Conservation (phyloP, 2,797 vertebrate species). For the Artibeus jamaicensis region DNA sequence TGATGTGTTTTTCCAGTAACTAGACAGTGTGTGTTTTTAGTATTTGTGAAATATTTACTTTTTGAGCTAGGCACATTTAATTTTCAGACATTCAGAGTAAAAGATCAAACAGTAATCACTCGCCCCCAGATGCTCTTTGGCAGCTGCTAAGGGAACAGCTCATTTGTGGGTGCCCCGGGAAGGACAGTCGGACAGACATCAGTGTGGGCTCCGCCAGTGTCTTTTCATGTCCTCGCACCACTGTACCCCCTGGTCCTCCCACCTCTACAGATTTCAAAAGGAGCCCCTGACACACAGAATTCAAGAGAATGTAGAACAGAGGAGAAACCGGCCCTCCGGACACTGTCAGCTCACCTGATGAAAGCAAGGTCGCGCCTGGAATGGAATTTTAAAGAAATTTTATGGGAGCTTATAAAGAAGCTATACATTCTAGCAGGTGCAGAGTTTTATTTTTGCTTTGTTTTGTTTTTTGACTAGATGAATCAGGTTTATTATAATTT, state of each 20-base stretch:
- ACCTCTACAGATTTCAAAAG: not conserved
- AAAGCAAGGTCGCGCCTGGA: not conserved
- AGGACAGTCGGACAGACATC: not conserved
- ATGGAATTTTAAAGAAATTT: not conserved
- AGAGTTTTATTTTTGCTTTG: not conserved
- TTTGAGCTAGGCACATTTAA: not conserved
- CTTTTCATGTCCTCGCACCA: not conserved
- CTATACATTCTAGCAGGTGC: not conserved
- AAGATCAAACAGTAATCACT: not conserved
- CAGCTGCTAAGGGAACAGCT: not conserved
- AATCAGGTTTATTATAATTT: not conserved
- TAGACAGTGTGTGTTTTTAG: not conserved
- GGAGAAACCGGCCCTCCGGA: accelerated
- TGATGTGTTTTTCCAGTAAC: not conserved
- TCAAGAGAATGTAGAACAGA: not conserved
- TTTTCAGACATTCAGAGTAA: not conserved
- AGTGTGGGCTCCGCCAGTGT: accelerated
- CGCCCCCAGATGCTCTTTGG: not conserved
- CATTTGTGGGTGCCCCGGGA: not conserved
- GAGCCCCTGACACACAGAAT: not conserved
- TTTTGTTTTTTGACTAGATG: not conserved
- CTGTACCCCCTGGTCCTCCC: not conserved
- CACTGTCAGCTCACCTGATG: not conserved
- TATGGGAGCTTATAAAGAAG: not conserved
- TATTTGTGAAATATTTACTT: not conserved